Evolutionary conservation across 1,140 invertebrate genomes (phyloP).

Genomic region (Hycleus phaleratus): DNA sequence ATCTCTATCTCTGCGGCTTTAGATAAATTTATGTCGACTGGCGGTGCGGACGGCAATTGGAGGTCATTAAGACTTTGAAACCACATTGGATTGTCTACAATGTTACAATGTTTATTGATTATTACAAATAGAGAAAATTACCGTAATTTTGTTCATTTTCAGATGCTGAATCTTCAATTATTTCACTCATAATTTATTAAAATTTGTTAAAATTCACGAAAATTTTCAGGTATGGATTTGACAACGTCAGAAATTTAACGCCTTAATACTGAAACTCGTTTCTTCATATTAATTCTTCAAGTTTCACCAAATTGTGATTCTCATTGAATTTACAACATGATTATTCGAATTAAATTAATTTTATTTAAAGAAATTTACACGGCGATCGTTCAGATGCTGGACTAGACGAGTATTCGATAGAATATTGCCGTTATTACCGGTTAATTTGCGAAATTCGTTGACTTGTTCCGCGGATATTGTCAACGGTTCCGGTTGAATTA

Average conservation of each 20-base stretch:
- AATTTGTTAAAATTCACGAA: not conserved
- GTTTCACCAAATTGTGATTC: too few species aligned
- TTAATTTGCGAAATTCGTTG: constrained; percentile 44
- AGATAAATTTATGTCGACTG: constrained; percentile 49
- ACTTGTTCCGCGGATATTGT: constrained; percentile 64
- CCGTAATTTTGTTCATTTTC: constrained; percentile 41
- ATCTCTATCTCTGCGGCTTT: constrained; percentile 38
- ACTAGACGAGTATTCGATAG: constrained; percentile 44
- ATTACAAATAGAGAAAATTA: constrained; percentile 23
- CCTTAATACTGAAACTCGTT: too few species aligned
- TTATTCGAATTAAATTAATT: not conserved
- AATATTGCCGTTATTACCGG: constrained; percentile 36
- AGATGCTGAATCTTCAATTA: constrained; percentile 35
- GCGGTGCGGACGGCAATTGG: constrained; percentile 33
- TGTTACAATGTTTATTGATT: not conserved
- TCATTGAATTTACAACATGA: too few species aligned
- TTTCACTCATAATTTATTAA: not conserved
- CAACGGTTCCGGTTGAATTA: constrained; percentile 63
- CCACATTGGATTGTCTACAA: not conserved
- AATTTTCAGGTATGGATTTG: not conserved
- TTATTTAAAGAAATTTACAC: constrained; percentile 31
- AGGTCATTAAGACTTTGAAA: constrained; percentile 15
- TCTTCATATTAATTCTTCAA: too few species aligned
- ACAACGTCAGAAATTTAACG: not conserved
- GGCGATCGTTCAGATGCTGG: constrained; percentile 41